phyloP scores from a whole-genome alignment of 2,888 invertebrate species.

The Polymixis lichenea region DNA sequence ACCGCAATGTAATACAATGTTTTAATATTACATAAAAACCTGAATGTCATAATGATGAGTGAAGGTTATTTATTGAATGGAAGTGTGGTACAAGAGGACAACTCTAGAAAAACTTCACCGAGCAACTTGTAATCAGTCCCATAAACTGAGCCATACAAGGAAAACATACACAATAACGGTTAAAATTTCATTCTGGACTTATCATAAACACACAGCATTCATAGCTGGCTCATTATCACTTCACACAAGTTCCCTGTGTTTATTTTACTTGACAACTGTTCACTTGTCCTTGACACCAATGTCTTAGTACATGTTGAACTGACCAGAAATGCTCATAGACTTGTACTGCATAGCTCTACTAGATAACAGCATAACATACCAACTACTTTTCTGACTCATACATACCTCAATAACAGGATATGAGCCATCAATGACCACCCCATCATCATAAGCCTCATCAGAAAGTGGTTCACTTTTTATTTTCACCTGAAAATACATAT shows the following conservation, averaged over 20 bases:
- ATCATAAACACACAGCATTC: slow-evolving; percentile 55
- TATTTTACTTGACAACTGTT: slow-evolving; percentile 71
- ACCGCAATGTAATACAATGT: slow-evolving; percentile 26
- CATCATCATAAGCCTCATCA: slow-evolving; percentile 90
- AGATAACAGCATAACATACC: slow-evolving; percentile 45
- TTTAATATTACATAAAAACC: slow-evolving; percentile 42
- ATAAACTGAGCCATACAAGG: slow-evolving; percentile 52
- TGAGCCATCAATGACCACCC: slow-evolving; percentile 88
- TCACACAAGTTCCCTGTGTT: slow-evolving; percentile 66
- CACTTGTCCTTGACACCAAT: slow-evolving; percentile 85
- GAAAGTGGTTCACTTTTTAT: slow-evolving; percentile 91
- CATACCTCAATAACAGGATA: slow-evolving; percentile 87
- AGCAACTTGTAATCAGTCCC: slow-evolving; percentile 23
- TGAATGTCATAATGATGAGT: slow-evolving; percentile 31
- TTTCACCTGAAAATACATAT: slow-evolving; percentile 87
- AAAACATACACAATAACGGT: slow-evolving; percentile 47
- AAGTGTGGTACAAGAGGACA: slow-evolving; percentile 32
- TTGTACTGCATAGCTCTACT: slow-evolving; percentile 26
- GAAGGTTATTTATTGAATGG: slow-evolving; percentile 38
- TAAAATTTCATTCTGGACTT: slow-evolving; percentile 50
- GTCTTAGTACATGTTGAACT: slow-evolving; percentile 63
- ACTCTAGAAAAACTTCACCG: slow-evolving; percentile 31
- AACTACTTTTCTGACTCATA: slow-evolving; percentile 63
- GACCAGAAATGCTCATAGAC: slow-evolving; percentile 60
- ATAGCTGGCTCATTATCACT: slow-evolving; percentile 63